These are phyloP conservation scores for Yponomeuta plumbellus DNA, from an alignment of 2,888 invertebrate genomes.

Conservation along the genomic window DNA sequence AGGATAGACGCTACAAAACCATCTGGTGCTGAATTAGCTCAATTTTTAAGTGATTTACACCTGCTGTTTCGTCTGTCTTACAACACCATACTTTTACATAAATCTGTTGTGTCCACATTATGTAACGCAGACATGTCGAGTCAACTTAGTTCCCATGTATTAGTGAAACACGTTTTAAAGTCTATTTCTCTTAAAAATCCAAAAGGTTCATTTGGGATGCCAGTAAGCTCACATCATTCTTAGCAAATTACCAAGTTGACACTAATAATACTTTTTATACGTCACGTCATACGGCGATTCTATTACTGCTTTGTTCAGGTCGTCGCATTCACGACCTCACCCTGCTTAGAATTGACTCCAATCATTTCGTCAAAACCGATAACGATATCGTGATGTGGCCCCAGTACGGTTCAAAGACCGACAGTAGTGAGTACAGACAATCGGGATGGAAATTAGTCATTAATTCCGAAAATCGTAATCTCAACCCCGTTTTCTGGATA, in stretches of 20 bases:
- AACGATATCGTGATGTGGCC: neutral
- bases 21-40: neutral
- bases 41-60: constrained; percentile 1
- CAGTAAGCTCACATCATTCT: neutral
- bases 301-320: neutral
- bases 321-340: constrained; percentile 1
- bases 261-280: neutral
- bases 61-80: neutral
- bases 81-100: constrained; percentile 5
- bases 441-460: neutral
- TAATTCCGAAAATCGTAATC: neutral
- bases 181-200: neutral
- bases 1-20: neutral
- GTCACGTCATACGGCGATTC: neutral
- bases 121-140: constrained; percentile 3
- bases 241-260: neutral
- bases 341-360: neutral
- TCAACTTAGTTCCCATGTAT: neutral
- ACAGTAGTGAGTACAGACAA: neutral
- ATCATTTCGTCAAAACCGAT: neutral
- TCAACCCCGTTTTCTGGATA: constrained; percentile 6
- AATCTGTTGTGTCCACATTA: neutral
- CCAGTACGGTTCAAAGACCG: neutral
- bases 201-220: neutral
- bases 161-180: neutral